Base-by-base conservation (phyloP, 2,888 invertebrate genomes). In the Leucozona laternaria region DNA sequence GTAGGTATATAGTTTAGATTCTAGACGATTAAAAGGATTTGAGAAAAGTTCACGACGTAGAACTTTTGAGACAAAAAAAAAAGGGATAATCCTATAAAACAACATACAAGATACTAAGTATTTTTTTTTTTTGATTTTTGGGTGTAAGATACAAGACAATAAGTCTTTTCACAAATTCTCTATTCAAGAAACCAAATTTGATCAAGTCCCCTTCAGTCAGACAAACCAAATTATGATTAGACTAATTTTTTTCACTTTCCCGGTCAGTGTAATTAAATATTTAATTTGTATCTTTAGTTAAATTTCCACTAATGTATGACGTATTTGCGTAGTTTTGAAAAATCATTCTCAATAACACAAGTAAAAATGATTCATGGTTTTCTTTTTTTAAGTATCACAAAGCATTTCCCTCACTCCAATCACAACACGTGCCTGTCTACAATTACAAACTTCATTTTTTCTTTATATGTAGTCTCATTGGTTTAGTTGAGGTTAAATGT, bases 341-440 rank as follows among this genome's bases (percentile, higher is more conserved):
- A 48, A 20, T 0, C 11, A 15, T 22, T 13, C 25, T 2, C 6
- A 25, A 25, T 15, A 53, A 6, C 13, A 15, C 13, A 53, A 15
- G 11, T 15, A 53, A 2, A 53, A 15, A 28, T 53, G 17, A 34
- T 58, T 58, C 34, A 57, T 31, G 20, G 15, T 53, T 13, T 53
- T 57, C 4, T 11, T n/a, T n/a, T n/a, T 31, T 34, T 20, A 10
- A 31, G 15, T 31, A 57, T 31, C 57, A 37, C 20, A 34, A 37
- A 34, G 1, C 20, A 15, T 17, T 60, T 22, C 1, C 4, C 31
- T 40, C 40, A 60, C 15, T 2, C 4, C 37, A 60, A 40, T n/a
- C 15, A 4, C 6, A 64, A 8, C 45, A 64, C 66, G 48, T 66
- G 66, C 15, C 66, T 45, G 7, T 45, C 17, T 7, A 45, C 64